Percentiles rank a stretch among this genome's conserved stretches.
Conservation (phyloP, 2,888 invertebrate genomes). For the Chalcosyrphus nemorum region DNA sequence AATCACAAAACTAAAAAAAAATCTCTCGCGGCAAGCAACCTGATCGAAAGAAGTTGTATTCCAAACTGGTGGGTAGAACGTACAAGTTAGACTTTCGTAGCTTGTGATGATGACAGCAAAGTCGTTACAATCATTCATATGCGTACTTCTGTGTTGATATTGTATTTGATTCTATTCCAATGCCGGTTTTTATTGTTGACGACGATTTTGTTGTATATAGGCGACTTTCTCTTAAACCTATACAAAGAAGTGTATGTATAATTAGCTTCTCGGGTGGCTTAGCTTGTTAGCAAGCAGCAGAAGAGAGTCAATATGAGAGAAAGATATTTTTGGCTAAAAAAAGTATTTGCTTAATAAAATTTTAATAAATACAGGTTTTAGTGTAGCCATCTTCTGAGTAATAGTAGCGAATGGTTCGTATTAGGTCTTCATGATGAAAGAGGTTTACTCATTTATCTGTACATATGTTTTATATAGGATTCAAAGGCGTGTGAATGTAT, state of each 20-base stretch:
- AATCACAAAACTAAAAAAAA: background rate
- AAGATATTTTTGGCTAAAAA: background rate
- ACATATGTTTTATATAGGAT: too few species aligned
- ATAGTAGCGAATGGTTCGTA: background rate
- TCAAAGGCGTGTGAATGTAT: too few species aligned
- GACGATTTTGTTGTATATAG: background rate
- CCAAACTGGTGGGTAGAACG: constrained; percentile 21
- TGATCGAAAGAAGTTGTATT: constrained; percentile 8
- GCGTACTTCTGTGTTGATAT: background rate
- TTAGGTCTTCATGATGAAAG: too few species aligned
- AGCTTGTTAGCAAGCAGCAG: too few species aligned
- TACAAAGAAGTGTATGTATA: background rate
- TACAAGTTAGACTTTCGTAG: background rate
- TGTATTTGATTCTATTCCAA: background rate
- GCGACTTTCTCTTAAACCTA: background rate
- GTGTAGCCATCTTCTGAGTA: background rate
- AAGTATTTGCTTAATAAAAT: background rate
- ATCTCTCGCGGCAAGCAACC: constrained; percentile 22
- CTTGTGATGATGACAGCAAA: background rate
- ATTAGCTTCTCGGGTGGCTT: background rate
- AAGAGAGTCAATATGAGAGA: background rate
- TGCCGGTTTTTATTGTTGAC: background rate
- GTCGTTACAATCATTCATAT: background rate
- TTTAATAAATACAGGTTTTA: background rate
- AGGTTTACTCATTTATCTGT: too few species aligned